These are phyloP conservation scores for Drosophila macrothrix DNA, from an alignment of 2,888 invertebrate genomes.

Conservation along the genomic window DNA sequence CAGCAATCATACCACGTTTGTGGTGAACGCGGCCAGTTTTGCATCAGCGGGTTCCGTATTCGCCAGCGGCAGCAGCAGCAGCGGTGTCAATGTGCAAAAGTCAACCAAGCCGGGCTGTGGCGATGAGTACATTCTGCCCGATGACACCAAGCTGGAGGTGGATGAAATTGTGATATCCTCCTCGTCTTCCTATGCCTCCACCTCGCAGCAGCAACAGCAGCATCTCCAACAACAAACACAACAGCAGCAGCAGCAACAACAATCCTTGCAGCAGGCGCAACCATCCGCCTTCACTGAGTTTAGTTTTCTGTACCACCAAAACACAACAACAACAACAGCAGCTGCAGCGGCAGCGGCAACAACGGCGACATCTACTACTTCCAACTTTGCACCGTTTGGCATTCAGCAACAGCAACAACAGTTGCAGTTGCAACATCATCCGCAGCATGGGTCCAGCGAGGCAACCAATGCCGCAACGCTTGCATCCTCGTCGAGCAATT, in stretches of 20 bases:
- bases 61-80: conserved; percentile 53
- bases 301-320: conserved; percentile 69
- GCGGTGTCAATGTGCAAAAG: conserved; percentile 23
- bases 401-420: conserved; percentile 46
- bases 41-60: conserved; percentile 81
- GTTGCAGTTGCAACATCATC: conserved; percentile 46
- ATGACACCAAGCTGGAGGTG: conserved; percentile 70
- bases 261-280: conserved; percentile 38
- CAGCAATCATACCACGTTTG: conserved; percentile 65
- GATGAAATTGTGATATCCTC: conserved; percentile 80
- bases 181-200: conserved; percentile 76
- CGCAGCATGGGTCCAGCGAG: conserved; percentile 66
- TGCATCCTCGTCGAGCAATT: conserved; percentile 81
- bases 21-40: conserved; percentile 73
- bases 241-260: conserved; percentile 31
- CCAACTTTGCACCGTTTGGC: conserved; percentile 52
- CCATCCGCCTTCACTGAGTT: conserved; percentile 60
- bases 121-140: conserved; percentile 73
- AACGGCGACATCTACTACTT: conserved; percentile 31
- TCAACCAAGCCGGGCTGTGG: conserved; percentile 52
- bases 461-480: conserved; percentile 79
- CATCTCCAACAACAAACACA: conserved; percentile 29
- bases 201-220: conserved; percentile 41
- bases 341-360: conserved; percentile 26
- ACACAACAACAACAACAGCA: conserved; percentile 29